A percentile compares a stretch with the other conserved stretches of the same genome.
These are phyloP conservation scores for Poecilus cupreus DNA, from an alignment of 2,888 invertebrate species.

Conservation along the genomic window DNA sequence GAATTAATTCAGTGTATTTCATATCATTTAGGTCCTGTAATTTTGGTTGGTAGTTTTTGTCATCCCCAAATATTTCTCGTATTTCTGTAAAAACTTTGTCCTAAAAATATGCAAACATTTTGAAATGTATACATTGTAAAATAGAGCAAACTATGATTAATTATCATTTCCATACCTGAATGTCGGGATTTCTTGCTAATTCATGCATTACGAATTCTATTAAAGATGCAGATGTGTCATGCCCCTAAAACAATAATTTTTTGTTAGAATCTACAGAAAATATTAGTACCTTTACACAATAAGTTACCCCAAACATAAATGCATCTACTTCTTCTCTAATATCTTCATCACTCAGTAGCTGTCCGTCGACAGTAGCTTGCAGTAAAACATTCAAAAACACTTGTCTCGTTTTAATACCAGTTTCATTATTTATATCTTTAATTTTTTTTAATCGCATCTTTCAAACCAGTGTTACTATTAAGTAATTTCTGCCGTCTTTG, in stretches of 20 bases:
- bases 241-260: slow-evolving; percentile 68
- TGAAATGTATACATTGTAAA: no score
- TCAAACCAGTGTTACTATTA: slow-evolving; percentile 75
- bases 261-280: no score
- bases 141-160: no score
- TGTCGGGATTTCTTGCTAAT: slow-evolving; percentile 72
- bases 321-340: slow-evolving; percentile 83
- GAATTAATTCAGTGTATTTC: slow-evolving; percentile 68
- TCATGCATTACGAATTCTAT: slow-evolving; percentile 74
- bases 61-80: slow-evolving; percentile 69
- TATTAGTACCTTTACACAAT: no score
- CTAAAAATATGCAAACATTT: slow-evolving; percentile 11
- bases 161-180: slow-evolving; percentile 71
- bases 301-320: slow-evolving; percentile 77
- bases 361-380: slow-evolving; percentile 76
- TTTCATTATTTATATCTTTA: slow-evolving; percentile 65
- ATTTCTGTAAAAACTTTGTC: slow-evolving; percentile 73
- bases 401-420: slow-evolving; percentile 68
- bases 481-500: not conserved
- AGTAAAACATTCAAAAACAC: slow-evolving; percentile 80
- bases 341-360: slow-evolving; percentile 75
- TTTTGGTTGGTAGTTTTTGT: slow-evolving; percentile 67
- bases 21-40: slow-evolving; percentile 67
- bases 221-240: slow-evolving; percentile 75
- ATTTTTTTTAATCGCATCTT: slow-evolving; percentile 68